Evolutionary conservation across 2,888 invertebrate genomes (phyloP), one percentile per base, ranked within the genome.

Genomic region (Pterobdella sp.): DNA sequence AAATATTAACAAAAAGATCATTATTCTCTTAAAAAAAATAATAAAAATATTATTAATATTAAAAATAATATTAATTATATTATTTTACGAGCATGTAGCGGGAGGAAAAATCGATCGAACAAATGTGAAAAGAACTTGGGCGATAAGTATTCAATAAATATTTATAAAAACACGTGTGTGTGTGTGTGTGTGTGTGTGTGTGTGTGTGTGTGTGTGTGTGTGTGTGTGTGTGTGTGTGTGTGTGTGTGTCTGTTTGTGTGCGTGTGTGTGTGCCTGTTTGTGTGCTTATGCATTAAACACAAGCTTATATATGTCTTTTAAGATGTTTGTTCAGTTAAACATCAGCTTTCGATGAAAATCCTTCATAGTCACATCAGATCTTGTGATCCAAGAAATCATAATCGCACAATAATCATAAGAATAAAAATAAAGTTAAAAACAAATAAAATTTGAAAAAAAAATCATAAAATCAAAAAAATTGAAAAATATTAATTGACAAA

Each of bases 201-300:
- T 65, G 10, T 32, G 65, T 65, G 4, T 65, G 65, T 65, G 29
- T 65, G 35, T 65, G 65, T 65, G 31, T 65, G 10, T n/a, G 14
- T 29, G 32, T 32, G 4, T 35, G 3, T 32, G n/a, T 65, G 32
- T 65, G 14, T 35, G 35, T 35, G 65, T 65, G 65, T 65, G 65
- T 65, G 35, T 65, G 65, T 65, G 65, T 35, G 65, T 35, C 31
- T 65, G 65, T 35, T 18, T 65, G 65, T 65, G 10, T 65, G 65
- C 32, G 65, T 65, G 65, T 65, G 35, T 65, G 65, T 65, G 31
- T 65, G 65, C 29, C n/a, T 65, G 32, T 65, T 18, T 35, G 32
- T 65, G 32, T 35, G 35, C 32, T 14, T 35, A 29, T 65, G 32
- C 18, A 22, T 65, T 18, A 49, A 18, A 18, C 52, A 49, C 52